A percentile compares a stretch with the other conserved stretches of the same genome.
These are phyloP conservation scores for Idaea aversata DNA, from an alignment of 2,888 invertebrate genomes.

Conservation along the genomic window DNA sequence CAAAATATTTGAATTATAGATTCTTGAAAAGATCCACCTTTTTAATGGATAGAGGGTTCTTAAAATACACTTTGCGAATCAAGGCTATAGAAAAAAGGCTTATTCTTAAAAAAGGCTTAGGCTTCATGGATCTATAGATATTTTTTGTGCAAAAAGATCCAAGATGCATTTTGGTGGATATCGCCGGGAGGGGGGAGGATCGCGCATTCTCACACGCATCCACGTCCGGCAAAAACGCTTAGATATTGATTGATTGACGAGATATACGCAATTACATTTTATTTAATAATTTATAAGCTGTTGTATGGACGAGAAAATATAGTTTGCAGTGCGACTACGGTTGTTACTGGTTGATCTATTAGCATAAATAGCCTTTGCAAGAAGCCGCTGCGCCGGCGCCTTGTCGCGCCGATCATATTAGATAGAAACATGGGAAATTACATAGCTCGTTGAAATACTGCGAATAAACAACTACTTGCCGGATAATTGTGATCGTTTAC, in stretches of 20 bases:
- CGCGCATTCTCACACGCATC: constrained; percentile 28
- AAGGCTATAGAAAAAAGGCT: no score
- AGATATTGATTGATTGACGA: constrained; percentile 56
- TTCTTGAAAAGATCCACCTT: no score
- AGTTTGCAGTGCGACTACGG: constrained; percentile 44
- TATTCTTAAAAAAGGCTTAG: no score
- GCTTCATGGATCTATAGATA: no score
- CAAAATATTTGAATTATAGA: no score
- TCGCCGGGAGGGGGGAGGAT: not conserved
- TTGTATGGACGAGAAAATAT: constrained; percentile 29
- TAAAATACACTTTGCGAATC: no score
- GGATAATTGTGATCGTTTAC: constrained; percentile 66
- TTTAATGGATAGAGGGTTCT: no score
- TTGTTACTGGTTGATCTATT: constrained; percentile 59
- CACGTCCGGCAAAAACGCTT: constrained; percentile 34
- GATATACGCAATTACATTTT: constrained; percentile 62
- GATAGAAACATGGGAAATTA: constrained; percentile 70
- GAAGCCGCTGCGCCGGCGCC: constrained; percentile 73
- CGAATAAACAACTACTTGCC: constrained; percentile 64
- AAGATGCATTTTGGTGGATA: no score
- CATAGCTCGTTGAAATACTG: constrained; percentile 65
- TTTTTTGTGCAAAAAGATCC: no score
- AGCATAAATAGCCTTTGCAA: constrained; percentile 68
- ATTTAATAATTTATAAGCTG: constrained; percentile 68
- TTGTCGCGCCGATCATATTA: constrained; percentile 67